Percentiles rank a stretch among this genome's conserved stretches.
These are phyloP conservation scores for Xestoiulus laeticollis DNA, from an alignment of 2,888 invertebrate species.

Conservation along the genomic window DNA sequence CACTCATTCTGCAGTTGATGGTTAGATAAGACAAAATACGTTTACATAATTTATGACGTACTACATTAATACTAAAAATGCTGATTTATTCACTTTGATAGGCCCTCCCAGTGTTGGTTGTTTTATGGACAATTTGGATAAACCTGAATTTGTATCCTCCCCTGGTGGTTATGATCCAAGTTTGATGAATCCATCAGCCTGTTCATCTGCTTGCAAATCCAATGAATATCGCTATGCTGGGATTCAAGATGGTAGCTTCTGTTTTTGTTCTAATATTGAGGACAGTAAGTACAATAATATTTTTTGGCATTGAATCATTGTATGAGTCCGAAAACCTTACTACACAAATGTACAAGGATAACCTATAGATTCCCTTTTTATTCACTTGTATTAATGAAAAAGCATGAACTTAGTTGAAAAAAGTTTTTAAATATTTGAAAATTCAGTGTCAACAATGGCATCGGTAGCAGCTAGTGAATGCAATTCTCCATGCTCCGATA, in stretches of 20 bases:
- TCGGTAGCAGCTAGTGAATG: background rate
- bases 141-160: conserved; percentile 42
- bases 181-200: conserved; percentile 49
- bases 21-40: background rate
- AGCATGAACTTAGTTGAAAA: no score
- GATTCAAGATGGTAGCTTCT: conserved; percentile 52
- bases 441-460: background rate
- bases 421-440: background rate
- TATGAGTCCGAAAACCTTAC: no score
- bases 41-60: background rate
- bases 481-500: conserved; percentile 47
- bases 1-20: background rate
- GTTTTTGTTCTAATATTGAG: conserved; percentile 48
- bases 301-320: background rate
- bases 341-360: no score
- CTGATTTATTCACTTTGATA: background rate
- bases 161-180: conserved; percentile 48
- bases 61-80: background rate
- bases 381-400: no score
- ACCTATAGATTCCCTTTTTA: no score
- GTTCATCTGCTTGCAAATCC: conserved; percentile 47
- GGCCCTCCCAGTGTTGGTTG: conserved; percentile 46
- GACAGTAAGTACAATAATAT: background rate
- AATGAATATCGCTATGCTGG: conserved; percentile 48
- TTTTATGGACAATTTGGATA: conserved; percentile 38